Conservation (phyloP, 2,797 vertebrate species). For the Pyrocephalus nanus region DNA sequence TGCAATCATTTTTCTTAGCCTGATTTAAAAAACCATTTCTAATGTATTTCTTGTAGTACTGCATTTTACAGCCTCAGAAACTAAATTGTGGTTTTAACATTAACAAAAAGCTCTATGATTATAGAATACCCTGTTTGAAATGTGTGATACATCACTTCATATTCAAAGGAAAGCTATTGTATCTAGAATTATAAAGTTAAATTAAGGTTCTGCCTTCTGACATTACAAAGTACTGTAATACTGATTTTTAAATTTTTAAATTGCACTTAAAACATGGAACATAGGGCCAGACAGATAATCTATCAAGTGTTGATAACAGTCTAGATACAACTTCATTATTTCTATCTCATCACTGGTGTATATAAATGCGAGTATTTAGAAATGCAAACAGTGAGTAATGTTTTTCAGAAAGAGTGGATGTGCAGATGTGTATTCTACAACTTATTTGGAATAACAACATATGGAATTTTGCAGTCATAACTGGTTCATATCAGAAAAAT, state of each 20-base stretch:
- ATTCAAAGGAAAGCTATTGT: slow-evolving; percentile 36
- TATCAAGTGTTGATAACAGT: slow-evolving; percentile 22
- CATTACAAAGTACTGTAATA: slow-evolving; percentile 57
- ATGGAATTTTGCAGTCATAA: not conserved
- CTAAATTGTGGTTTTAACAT: slow-evolving; percentile 21
- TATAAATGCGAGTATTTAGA: not conserved
- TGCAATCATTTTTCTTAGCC: slow-evolving; percentile 46
- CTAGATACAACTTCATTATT: not conserved
- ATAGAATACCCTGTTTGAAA: not conserved
- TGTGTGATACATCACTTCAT: slow-evolving; percentile 29
- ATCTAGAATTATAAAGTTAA: slow-evolving; percentile 49
- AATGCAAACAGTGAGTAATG: not conserved
- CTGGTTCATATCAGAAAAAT: not conserved
- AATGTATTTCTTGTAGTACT: not conserved
- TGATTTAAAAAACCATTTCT: slow-evolving; percentile 5
- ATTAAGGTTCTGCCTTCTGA: slow-evolving; percentile 38
- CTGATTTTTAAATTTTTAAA: slow-evolving; percentile 64
- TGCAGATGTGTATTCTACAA: not conserved
- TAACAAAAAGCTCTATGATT: slow-evolving; percentile 38
- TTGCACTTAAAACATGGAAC: slow-evolving; percentile 21
- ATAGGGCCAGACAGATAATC: not conserved
- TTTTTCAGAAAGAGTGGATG: not conserved
- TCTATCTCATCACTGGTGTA: not conserved
- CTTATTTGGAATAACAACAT: not conserved
- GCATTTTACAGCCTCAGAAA: slow-evolving; percentile 12